Base-by-base conservation (phyloP, 2,797 vertebrate species). In the Amniataba percoides region DNA sequence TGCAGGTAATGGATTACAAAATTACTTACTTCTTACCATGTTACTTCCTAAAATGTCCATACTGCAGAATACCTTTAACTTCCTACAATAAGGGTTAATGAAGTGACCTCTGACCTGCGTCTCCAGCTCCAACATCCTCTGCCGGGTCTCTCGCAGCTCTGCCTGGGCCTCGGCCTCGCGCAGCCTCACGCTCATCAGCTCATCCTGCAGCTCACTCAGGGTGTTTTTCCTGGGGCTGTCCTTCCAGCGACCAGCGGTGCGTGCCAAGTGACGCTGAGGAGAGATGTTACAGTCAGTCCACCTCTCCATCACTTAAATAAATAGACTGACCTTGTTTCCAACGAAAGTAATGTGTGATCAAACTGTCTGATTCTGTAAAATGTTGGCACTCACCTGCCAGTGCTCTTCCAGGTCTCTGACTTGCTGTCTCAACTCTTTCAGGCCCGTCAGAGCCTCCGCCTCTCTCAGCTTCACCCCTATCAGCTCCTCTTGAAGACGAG, bases 131-230 rank as follows among this genome's bases (percentile, higher is more conserved):
- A 98, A 94, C 95, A 97, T 95, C 88, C 97, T 96, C 88, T 99
- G 98, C n/a, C 96, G 95, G 18, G 94, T 96, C 89, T 99, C 98
- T 68, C 95, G 92, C 63, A 99, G 91, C 83, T 97, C 97, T 1
- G 97, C 98, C 76, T 98, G 98, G 45, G 96, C 97, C 93, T 99
- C 98, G 1, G 98, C 98, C 89, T 99, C 98, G 63, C 95, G 95
- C 64, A 99, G 89, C 76, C 98, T 95, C 66, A 97, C 97, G 2
- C 95, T 97, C 98, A 99, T 99, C 77, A 99, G 93, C 86, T 99
- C 97, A 62, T 99, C 98, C 91, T 99, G 98, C 39, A 99, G 95
- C 86, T 99, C 98, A 64, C 95, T 95, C 74, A 97, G 42, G 0
- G 97, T 77, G 65, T 97, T 99, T 93, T 97, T 99, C 89, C 91